These are phyloP conservation scores for Drosophila pseudoobscura DNA, from an alignment of 1,140 invertebrate species.

Conservation along the genomic window DNA sequence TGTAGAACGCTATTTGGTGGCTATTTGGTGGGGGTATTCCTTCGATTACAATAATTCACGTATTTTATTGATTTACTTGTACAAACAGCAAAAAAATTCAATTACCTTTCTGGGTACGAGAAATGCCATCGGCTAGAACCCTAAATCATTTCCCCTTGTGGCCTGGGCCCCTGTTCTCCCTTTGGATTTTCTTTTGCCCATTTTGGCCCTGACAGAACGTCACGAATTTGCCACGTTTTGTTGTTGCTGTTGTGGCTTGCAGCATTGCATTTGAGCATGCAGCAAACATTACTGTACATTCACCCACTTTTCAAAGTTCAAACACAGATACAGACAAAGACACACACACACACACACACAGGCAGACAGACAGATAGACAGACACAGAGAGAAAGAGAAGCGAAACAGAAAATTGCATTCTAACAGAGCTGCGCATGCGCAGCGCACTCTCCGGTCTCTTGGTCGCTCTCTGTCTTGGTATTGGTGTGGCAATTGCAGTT, in stretches of 20 bases:
- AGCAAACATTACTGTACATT: conserved; percentile 83
- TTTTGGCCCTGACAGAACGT: conserved; percentile 67
- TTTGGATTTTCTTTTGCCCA: conserved; percentile 17
- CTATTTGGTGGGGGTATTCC: no score
- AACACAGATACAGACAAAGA: conserved; percentile 60
- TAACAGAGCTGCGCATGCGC: conserved; percentile 74
- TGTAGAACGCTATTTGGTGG: no score
- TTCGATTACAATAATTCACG: no score
- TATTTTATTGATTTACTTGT: no score
- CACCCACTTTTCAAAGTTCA: conserved; percentile 83
- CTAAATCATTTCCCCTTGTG: conserved; percentile 32
- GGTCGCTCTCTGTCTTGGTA: conserved; percentile 29
- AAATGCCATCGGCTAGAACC: conserved; percentile 28
- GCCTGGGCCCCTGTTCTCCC: conserved; percentile 12
- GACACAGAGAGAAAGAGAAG: conserved; percentile 59
- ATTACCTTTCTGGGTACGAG: conserved; percentile 6
- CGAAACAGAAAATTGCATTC: conserved; percentile 80
- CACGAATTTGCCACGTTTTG: conserved; percentile 77
- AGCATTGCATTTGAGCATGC: conserved; percentile 75
- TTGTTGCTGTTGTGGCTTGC: conserved; percentile 29
- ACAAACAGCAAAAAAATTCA: neutral
- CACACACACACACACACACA: conserved; percentile 17
- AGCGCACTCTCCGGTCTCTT: conserved; percentile 35
- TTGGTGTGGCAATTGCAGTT: conserved; percentile 54
- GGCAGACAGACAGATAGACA: conserved; percentile 3